phyloP scores from a whole-genome alignment of 2,113 vertebrate genomes.

The Leiothrix lutea region DNA sequence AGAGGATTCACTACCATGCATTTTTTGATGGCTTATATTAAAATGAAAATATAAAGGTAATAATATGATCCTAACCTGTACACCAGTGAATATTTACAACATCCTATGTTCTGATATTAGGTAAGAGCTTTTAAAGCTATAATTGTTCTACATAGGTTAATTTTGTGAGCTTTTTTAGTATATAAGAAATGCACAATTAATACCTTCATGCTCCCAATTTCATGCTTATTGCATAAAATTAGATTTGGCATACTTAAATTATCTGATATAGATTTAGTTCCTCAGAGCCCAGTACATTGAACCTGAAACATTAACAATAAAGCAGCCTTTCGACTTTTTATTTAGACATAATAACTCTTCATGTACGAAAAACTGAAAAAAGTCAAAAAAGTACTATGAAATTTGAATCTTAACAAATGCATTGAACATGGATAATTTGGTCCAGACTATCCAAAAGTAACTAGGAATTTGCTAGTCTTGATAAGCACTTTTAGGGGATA shows the following conservation, averaged over 20 bases:
- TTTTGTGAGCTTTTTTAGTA: not conserved
- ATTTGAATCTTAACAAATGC: not conserved
- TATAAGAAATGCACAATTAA: not conserved
- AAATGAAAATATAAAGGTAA: not conserved
- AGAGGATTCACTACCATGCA: not conserved
- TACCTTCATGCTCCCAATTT: not conserved
- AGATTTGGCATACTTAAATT: not conserved
- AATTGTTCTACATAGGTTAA: not conserved
- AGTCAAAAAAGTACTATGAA: rapidly evolving
- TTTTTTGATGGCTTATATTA: not conserved
- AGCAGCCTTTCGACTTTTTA: not conserved
- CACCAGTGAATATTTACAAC: not conserved
- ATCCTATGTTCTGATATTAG: not conserved
- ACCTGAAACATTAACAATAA: not conserved
- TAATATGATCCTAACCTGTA: not conserved
- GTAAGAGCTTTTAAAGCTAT: not conserved
- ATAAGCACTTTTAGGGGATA: not conserved
- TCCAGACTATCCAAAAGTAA: not conserved
- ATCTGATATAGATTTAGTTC: not conserved
- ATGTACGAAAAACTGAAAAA: not conserved
- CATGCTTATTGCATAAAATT: not conserved
- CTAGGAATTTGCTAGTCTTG: not conserved
- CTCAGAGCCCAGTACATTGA: not conserved
- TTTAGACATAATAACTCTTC: not conserved
- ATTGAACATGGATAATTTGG: not conserved